phyloP scores from a whole-genome alignment of 2,888 invertebrate genomes.

The Anoncus sp. region DNA sequence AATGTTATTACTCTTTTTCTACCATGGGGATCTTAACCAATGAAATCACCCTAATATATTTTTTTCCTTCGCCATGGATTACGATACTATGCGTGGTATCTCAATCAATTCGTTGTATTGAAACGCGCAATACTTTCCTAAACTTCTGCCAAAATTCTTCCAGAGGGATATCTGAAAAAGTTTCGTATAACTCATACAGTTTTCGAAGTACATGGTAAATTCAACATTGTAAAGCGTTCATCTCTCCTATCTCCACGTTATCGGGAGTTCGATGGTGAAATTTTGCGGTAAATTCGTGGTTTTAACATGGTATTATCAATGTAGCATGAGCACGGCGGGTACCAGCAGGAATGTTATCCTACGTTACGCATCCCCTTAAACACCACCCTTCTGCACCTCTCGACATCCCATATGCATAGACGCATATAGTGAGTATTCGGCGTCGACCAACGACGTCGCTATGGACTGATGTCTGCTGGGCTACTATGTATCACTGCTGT shows the following conservation, averaged over 20 bases:
- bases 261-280: conserved; percentile 73
- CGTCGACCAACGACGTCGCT: conserved; percentile 37
- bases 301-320: conserved; percentile 73
- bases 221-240: background rate
- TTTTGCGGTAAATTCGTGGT: conserved; percentile 75
- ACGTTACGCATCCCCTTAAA: conserved; percentile 29
- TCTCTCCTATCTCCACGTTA: conserved; percentile 65
- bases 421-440: conserved; percentile 32
- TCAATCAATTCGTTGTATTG: background rate
- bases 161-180: background rate
- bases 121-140: background rate
- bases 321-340: conserved; percentile 64
- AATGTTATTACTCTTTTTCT: conserved; percentile 49
- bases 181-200: background rate
- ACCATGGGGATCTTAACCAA: background rate
- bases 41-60: conserved; percentile 1
- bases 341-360: conserved; percentile 69
- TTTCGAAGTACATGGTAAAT: background rate
- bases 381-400: conserved; percentile 33
- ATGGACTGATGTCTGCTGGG: conserved; percentile 46
- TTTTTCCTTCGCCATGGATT: background rate
- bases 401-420: background rate
- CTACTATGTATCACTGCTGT: conserved; percentile 46
- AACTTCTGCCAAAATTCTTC: background rate
- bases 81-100: background rate